phyloP scores from a whole-genome alignment of 2,113 vertebrate species.

The Anolis carolinensis region DNA sequence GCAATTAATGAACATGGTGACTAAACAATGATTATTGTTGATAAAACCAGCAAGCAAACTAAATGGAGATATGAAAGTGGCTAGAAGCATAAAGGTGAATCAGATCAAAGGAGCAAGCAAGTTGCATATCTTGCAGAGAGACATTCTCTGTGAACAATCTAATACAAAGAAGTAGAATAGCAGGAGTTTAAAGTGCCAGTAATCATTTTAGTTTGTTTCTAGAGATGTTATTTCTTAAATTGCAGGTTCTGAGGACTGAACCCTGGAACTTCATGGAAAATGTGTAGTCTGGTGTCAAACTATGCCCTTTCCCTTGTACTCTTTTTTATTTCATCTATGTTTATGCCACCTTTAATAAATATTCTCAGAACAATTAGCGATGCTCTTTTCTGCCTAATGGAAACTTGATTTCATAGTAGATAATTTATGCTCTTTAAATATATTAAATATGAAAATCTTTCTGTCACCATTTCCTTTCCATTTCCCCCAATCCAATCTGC shows the following conservation, averaged over 20 bases:
- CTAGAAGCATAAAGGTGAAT: not conserved
- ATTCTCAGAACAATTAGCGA: not conserved
- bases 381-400: not conserved
- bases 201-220: not conserved
- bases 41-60: conserved; percentile 42
- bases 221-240: not conserved
- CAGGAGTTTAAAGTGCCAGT: not conserved
- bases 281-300: not conserved
- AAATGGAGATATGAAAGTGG: conserved; percentile 17
- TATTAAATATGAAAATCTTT: not conserved
- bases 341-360: not conserved
- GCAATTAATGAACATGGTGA: conserved; percentile 50
- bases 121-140: not conserved
- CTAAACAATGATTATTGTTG: conserved; percentile 58
- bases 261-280: not conserved
- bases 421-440: not conserved
- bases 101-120: not conserved
- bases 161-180: not conserved
- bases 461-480: too few species aligned
- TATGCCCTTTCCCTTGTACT: not conserved
- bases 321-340: not conserved
- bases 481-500: not conserved
- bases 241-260: not conserved
- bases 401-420: not conserved
- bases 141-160: too few species aligned